A percentile compares a stretch with the other conserved stretches of the same genome.
Evolutionary conservation across 2,113 vertebrate species (phyloP).

Genomic region (Parotia lawesii): DNA sequence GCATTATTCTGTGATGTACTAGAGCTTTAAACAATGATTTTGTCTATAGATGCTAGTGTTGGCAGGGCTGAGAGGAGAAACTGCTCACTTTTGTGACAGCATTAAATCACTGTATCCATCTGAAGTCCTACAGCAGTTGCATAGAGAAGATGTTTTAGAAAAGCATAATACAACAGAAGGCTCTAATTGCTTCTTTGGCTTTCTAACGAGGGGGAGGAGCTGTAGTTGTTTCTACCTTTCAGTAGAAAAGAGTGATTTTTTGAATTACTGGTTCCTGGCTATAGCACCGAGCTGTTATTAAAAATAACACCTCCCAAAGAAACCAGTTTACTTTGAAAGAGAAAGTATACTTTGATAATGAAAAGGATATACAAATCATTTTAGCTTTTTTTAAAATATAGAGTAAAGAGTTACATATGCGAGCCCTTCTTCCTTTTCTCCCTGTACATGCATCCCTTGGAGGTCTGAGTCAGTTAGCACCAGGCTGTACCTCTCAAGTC

Average conservation of each 20-base stretch:
- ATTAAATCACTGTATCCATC: background rate
- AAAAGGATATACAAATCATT: slow-evolving; percentile 10
- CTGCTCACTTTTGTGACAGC: background rate
- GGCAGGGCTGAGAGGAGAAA: background rate
- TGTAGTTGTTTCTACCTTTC: background rate
- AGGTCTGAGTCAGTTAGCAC: background rate
- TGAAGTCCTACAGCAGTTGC: background rate
- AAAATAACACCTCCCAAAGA: background rate
- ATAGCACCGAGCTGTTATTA: background rate
- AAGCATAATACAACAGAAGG: background rate
- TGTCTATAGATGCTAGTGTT: slow-evolving; percentile 11
- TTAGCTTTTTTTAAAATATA: slow-evolving; percentile 26
- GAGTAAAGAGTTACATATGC: background rate
- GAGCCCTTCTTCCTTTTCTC: background rate
- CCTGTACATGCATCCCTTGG: background rate
- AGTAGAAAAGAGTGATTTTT: background rate
- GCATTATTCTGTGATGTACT: slow-evolving; percentile 32
- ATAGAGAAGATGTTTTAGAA: background rate
- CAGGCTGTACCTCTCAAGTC: background rate
- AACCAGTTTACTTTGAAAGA: slow-evolving; percentile 21
- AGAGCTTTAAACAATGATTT: slow-evolving; percentile 35
- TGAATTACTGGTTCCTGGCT: background rate
- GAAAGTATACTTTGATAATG: slow-evolving; percentile 37
- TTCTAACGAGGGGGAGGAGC: background rate
- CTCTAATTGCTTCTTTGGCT: background rate